Evolutionary conservation across 2,888 invertebrate species (phyloP).

Genomic region (Polyploca ridens): DNA sequence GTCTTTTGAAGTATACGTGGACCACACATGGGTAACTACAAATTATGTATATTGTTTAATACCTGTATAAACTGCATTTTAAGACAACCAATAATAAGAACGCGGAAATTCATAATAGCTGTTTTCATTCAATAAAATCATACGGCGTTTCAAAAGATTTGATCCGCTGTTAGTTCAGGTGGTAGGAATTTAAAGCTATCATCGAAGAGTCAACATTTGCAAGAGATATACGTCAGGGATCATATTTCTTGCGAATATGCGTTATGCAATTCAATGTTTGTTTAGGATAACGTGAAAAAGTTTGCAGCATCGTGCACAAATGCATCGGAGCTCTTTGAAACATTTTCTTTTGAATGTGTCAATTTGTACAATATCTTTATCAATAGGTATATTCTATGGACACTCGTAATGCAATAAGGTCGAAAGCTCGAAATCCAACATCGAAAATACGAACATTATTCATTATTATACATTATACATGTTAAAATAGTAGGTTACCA

Average conservation of each 20-base stretch:
- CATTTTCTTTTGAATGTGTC: not conserved
- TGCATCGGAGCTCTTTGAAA: not conserved
- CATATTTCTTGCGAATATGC: slow-evolving; percentile 74
- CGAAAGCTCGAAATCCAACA: too few relatives aligned
- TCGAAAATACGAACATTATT: too few relatives aligned
- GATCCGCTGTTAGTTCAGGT: slow-evolving; percentile 74
- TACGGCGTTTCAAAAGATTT: slow-evolving; percentile 31
- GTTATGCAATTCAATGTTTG: slow-evolving; percentile 71
- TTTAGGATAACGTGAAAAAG: slow-evolving; percentile 52
- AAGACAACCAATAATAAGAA: not conserved
- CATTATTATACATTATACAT: too few relatives aligned
- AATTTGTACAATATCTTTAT: too few relatives aligned
- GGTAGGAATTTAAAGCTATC: slow-evolving; percentile 59
- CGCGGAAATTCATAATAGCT: not conserved
- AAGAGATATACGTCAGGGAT: slow-evolving; percentile 60
- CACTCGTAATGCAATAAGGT: too few relatives aligned
- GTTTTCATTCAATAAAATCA: slow-evolving; percentile 15
- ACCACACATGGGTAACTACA: slow-evolving; percentile 39
- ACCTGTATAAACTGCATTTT: not conserved
- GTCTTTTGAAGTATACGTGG: slow-evolving; percentile 34
- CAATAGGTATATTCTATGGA: too few relatives aligned
- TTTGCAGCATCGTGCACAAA: not conserved
- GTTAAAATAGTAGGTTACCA: too few relatives aligned
- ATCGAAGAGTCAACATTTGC: slow-evolving; percentile 69
- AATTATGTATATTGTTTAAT: slow-evolving; percentile 25